These are phyloP conservation scores for Rhinichthys klamathensis DNA, from an alignment of 2,113 vertebrate species.

Conservation along the genomic window DNA sequence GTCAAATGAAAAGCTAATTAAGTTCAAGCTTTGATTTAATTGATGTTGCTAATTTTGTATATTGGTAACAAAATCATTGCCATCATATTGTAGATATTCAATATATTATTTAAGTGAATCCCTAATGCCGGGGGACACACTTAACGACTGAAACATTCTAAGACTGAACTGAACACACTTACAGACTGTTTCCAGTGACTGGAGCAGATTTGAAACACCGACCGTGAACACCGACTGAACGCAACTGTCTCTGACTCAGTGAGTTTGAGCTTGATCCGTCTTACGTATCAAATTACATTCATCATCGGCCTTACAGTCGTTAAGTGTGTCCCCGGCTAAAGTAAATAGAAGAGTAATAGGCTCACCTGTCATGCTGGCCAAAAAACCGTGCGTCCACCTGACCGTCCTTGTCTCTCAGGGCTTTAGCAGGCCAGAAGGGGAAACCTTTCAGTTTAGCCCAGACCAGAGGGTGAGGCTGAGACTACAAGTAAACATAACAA, in stretches of 20 bases:
- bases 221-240: no score
- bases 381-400: conserved; percentile 98
- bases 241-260: no score
- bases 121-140: no score
- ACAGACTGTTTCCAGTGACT: no score
- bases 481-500: conserved; percentile 70
- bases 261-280: no score
- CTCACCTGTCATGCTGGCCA: conserved; percentile 96
- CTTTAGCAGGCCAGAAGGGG: conserved; percentile 99
- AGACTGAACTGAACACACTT: no score
- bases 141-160: no score
- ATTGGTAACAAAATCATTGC: neutral
- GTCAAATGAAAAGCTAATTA: neutral
- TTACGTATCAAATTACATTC: no score
- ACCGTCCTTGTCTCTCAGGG: conserved; percentile 94
- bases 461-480: conserved; percentile 95
- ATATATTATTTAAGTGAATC: neutral
- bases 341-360: neutral
- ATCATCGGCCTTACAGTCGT: no score
- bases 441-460: conserved; percentile 99
- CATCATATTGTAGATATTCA: neutral
- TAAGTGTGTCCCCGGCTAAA: neutral
- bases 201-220: no score
- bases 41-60: neutral
- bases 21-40: neutral